Evolutionary conservation across 2,888 invertebrate species (phyloP).

Genomic region (Eupithecia insigniata): DNA sequence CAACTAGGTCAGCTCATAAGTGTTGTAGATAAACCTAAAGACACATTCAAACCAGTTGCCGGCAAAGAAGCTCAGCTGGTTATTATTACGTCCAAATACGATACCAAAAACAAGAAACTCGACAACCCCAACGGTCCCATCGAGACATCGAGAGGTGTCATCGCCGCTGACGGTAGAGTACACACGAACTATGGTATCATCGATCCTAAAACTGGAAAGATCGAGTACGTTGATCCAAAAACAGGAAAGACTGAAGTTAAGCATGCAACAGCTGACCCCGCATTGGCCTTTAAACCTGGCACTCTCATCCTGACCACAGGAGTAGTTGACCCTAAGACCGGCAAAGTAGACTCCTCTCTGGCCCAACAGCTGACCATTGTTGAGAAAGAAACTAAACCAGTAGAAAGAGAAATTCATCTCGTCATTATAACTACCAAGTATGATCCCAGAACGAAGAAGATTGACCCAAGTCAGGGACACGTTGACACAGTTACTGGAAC

Average conservation of each 20-base stretch:
- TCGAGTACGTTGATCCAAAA: conserved; percentile 79
- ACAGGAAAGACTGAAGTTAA: conserved; percentile 83
- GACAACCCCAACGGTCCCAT: conserved; percentile 80
- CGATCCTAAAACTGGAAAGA: conserved; percentile 81
- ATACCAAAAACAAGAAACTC: conserved; percentile 79
- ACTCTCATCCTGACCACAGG: conserved; percentile 81
- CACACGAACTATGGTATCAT: conserved; percentile 81
- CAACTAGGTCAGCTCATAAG: conserved; percentile 80
- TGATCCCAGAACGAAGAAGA: conserved; percentile 82
- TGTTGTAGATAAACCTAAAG: conserved; percentile 62
- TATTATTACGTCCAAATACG: conserved; percentile 81
- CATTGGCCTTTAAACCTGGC: conserved; percentile 82
- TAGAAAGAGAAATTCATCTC: conserved; percentile 81
- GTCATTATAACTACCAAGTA: conserved; percentile 85
- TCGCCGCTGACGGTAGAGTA: conserved; percentile 70
- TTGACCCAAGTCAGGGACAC: conserved; percentile 72
- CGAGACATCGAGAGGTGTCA: conserved; percentile 75
- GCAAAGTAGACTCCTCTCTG: conserved; percentile 80
- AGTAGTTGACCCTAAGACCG: conserved; percentile 84
- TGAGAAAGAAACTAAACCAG: conserved; percentile 71
- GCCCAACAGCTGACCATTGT: conserved; percentile 84
- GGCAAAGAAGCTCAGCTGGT: conserved; percentile 76
- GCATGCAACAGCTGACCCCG: conserved; percentile 80
- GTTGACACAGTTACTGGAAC: conserved; percentile 85
- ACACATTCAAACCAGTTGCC: conserved; percentile 62